Conservation (phyloP, 1,140 invertebrate species). For the Microplitis mediator region DNA sequence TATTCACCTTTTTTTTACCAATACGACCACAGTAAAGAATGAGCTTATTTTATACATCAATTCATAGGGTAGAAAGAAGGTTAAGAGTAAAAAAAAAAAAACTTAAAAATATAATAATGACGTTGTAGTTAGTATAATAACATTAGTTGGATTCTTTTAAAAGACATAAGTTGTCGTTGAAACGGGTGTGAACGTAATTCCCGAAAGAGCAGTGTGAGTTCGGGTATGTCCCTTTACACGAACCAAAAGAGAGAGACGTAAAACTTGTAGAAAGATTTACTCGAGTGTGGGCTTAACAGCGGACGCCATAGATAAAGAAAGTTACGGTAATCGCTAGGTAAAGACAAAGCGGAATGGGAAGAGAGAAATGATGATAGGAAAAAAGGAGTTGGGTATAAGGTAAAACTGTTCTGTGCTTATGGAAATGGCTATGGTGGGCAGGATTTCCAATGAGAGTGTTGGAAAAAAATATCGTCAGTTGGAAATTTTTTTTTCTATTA, state of each 20-base stretch:
- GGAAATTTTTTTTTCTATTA: neutral
- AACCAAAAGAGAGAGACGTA: neutral
- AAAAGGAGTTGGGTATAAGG: neutral
- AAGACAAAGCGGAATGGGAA: constrained; percentile 20
- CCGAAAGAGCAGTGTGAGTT: constrained; percentile 26
- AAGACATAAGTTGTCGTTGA: constrained; percentile 25
- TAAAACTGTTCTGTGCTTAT: neutral
- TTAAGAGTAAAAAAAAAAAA: neutral
- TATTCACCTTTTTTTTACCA: too few relatives aligned
- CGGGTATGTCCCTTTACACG: constrained; percentile 3
- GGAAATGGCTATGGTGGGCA: neutral
- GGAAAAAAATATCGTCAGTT: neutral
- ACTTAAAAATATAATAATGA: neutral
- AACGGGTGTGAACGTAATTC: constrained; percentile 34
- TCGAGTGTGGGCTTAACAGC: neutral
- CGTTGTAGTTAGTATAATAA: neutral
- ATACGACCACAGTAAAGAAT: too few relatives aligned
- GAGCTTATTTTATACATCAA: too few relatives aligned
- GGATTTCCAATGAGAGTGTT: neutral
- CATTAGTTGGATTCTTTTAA: constrained; percentile 3
- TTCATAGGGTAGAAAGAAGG: too few relatives aligned
- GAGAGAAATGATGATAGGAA: neutral
- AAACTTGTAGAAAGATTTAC: constrained; percentile 18
- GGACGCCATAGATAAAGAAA: constrained; percentile 43
- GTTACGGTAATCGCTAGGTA: constrained; percentile 45